These are phyloP conservation scores for Odontocerum albicorne DNA, from an alignment of 2,888 invertebrate genomes.

Conservation along the genomic window DNA sequence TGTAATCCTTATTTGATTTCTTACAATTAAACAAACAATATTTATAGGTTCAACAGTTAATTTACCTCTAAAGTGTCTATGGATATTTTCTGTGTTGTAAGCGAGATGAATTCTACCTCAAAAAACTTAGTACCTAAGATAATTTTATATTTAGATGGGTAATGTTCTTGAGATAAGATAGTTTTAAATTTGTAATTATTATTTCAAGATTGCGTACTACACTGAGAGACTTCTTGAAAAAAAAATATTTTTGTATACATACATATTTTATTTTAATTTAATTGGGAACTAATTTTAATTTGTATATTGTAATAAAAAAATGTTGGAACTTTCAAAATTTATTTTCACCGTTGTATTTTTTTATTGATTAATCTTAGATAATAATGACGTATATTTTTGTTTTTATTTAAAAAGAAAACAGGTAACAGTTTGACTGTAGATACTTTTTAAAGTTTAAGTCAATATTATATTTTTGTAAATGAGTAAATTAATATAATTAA, in stretches of 20 bases:
- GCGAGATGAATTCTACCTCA: constrained; percentile 30
- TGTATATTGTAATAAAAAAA: not conserved
- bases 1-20: too few relatives aligned
- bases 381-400: too few relatives aligned
- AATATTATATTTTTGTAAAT: too few relatives aligned
- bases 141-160: constrained; percentile 12
- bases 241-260: constrained; percentile 22
- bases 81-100: constrained; percentile 8
- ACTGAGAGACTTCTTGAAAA: constrained; percentile 18
- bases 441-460: too few relatives aligned
- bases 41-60: too few relatives aligned
- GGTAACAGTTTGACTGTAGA: too few relatives aligned
- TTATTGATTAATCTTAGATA: too few relatives aligned
- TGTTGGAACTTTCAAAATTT: not conserved
- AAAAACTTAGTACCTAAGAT: constrained; percentile 27
- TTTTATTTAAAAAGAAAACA: too few relatives aligned
- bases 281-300: constrained; percentile 9
- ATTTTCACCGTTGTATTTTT: not conserved
- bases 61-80: constrained; percentile 4
- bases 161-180: constrained; percentile 23
- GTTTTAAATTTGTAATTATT: constrained; percentile 5
- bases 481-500: too few relatives aligned
- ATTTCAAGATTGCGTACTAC: constrained; percentile 21
- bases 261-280: constrained; percentile 4
- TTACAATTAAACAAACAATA: too few relatives aligned